Evolutionary conservation across 2,797 vertebrate genomes (phyloP).

Genomic region (Dermochelys coriacea): DNA sequence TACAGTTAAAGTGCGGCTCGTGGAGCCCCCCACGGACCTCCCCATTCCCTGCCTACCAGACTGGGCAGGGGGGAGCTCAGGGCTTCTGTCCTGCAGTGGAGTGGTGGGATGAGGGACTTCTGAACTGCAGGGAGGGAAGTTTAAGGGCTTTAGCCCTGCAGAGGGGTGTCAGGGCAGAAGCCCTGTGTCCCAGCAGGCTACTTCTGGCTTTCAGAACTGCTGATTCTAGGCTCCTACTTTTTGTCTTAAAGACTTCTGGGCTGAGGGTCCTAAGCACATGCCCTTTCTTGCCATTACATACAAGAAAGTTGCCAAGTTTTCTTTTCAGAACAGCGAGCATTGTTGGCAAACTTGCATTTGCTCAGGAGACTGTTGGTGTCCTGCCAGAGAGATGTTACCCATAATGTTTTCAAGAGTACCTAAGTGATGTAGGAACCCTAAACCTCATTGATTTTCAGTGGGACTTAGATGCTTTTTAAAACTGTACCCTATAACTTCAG

Average conservation of each 20-base stretch:
- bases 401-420: neutral
- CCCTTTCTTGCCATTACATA: neutral
- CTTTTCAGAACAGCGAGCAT: neutral
- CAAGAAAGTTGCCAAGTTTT: neutral
- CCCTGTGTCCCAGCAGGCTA: neutral
- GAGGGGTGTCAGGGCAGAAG: too few relatives aligned
- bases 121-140: too few relatives aligned
- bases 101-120: too few relatives aligned
- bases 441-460: neutral
- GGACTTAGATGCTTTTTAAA: neutral
- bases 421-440: neutral
- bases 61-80: neutral
- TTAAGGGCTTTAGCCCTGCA: too few relatives aligned
- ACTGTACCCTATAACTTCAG: neutral
- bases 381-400: neutral
- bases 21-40: neutral
- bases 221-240: neutral
- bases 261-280: rapidly evolving
- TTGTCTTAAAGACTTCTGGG: neutral
- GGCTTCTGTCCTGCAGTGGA: too few relatives aligned
- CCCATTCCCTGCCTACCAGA: neutral
- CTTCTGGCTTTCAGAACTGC: neutral
- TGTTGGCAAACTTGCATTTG: neutral
- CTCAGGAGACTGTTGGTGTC: neutral
- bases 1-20: neutral